phyloP scores from a whole-genome alignment of 2,797 vertebrate genomes.

The Echeneis naucrates region DNA sequence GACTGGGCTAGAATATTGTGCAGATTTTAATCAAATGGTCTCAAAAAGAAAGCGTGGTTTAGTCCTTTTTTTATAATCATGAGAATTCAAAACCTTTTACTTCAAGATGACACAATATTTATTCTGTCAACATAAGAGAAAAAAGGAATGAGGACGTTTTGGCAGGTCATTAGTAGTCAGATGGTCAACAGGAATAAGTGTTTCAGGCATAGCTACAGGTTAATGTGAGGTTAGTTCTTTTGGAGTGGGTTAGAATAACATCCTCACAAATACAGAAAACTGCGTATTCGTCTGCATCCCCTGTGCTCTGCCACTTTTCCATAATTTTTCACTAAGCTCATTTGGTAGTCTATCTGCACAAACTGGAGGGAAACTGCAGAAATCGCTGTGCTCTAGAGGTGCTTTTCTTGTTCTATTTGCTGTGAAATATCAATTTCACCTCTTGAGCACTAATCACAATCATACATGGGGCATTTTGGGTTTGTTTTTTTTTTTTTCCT shows the following conservation, averaged over 20 bases:
- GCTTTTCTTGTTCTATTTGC: background rate
- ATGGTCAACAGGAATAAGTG: background rate
- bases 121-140: background rate
- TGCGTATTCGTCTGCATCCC: slow-evolving; percentile 11
- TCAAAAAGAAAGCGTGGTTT: slow-evolving; percentile 2
- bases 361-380: background rate
- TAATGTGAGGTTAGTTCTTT: background rate
- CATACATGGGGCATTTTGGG: slow-evolving; percentile 2
- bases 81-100: background rate
- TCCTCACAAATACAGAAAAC: slow-evolving; percentile 9
- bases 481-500: too few relatives aligned
- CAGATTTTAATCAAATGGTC: slow-evolving; percentile 7
- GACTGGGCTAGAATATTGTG: background rate
- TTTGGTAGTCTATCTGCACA: slow-evolving; percentile 14
- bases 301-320: slow-evolving; percentile 5
- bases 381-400: slow-evolving; percentile 9
- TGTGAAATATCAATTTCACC: slow-evolving; percentile 18
- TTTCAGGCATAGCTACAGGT: background rate
- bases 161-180: background rate
- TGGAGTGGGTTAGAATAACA: background rate
- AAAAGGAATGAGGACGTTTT: background rate
- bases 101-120: background rate
- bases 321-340: slow-evolving; percentile 22
- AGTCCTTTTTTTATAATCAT: slow-evolving; percentile 12
- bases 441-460: slow-evolving; percentile 3